Conservation (phyloP, 2,113 vertebrate species). For the Apteryx owenii region DNA sequence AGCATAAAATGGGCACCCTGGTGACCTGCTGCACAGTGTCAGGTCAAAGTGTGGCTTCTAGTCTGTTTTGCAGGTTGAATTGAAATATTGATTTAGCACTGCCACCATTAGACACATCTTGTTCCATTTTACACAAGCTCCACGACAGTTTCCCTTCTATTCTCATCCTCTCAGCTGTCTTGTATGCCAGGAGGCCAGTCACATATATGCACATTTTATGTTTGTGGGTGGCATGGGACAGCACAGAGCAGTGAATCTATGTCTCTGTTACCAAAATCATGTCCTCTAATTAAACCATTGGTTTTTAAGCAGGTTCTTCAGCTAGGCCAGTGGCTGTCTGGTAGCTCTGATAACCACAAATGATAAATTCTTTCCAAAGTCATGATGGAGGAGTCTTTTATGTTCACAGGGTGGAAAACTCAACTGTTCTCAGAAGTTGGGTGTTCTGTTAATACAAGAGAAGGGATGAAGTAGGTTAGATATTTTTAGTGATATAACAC, state of each 20-base stretch:
- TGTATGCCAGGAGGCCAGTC: fast-evolving
- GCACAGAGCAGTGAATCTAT: fast-evolving
- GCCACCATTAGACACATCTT: fast-evolving
- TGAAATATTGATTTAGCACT: fast-evolving
- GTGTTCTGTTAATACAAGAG: neutral
- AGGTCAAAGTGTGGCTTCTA: fast-evolving
- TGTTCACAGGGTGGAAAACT: neutral
- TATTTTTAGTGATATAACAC: fast-evolving
- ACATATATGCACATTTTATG: fast-evolving
- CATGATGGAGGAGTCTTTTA: neutral
- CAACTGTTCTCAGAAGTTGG: neutral
- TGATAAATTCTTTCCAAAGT: neutral
- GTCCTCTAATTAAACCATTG: fast-evolving
- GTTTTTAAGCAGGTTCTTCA: neutral
- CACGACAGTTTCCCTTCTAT: fast-evolving
- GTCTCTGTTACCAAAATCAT: neutral
- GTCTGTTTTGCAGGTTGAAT: neutral
- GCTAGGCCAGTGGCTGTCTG: neutral
- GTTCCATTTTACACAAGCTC: neutral
- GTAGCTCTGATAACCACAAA: neutral
- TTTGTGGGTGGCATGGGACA: neutral
- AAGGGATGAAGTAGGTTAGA: neutral
- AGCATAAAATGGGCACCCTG: neutral
- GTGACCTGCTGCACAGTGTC: fast-evolving
- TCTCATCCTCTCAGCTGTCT: neutral